Percentiles rank a stretch among this genome's conserved stretches.
These are phyloP conservation scores for Ptychodera flava DNA, from an alignment of 35 echinoderm and acorn worm genomes.

Conservation along the genomic window DNA sequence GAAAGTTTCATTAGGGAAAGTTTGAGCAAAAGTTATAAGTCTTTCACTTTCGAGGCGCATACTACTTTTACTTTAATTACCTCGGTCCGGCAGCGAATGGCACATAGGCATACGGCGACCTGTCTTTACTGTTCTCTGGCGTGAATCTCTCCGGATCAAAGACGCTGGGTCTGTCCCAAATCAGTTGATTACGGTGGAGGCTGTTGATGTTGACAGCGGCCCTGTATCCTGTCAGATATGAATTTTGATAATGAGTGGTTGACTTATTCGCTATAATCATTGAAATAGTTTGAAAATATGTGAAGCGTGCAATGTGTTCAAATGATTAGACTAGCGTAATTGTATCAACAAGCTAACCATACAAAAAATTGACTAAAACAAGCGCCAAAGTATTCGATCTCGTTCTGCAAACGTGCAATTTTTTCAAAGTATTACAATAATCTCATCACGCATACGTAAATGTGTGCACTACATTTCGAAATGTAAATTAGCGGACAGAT, in stretches of 20 bases:
- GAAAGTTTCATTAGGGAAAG: not conserved
- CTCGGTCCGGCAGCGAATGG: constrained; percentile 41
- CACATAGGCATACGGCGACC: constrained; percentile 29
- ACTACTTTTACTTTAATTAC: not conserved
- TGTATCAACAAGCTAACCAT: not conserved
- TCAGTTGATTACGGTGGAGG: constrained; percentile 21
- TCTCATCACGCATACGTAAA: not conserved
- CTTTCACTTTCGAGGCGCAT: not conserved
- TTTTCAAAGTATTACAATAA: too few relatives aligned
- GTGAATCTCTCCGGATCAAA: constrained; percentile 29
- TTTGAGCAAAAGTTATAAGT: too few relatives aligned
- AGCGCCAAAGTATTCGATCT: not conserved
- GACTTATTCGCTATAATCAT: not conserved
- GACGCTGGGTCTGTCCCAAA: constrained; percentile 27
- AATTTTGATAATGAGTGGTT: not conserved
- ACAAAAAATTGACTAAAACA: not conserved
- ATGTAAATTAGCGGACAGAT: not conserved
- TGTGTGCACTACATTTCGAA: constrained; percentile 4
- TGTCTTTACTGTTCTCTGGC: constrained; percentile 5
- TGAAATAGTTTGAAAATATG: too few relatives aligned
- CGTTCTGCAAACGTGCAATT: not conserved
- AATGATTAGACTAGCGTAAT: not conserved
- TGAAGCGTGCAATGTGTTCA: too few relatives aligned
- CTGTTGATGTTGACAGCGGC: constrained; percentile 16
- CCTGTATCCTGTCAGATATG: not conserved